Base-by-base conservation (phyloP, 2,113 vertebrate genomes). In the Ailurus styani region DNA sequence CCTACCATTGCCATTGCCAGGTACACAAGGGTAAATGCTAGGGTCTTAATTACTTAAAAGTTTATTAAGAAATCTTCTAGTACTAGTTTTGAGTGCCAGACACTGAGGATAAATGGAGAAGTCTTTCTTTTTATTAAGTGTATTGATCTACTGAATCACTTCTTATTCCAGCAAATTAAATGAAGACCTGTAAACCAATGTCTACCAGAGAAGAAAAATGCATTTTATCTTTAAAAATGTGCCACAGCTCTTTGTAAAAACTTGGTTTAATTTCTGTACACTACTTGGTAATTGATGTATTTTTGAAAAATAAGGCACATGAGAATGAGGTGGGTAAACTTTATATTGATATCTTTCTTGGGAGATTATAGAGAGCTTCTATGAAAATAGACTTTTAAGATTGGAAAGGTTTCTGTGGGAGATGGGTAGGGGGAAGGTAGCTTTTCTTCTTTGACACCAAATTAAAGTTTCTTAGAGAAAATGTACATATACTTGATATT, bases 141-240 rank as follows among this genome's bases (percentile, higher is more conserved):
- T 86, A 87, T 25, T 90, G 6, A 97, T 60, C 90, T 84, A 90
- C 75, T 93, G 55, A 93, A 91, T 97, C 31, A 86, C 37, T 90
- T 72, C 21, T 78, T 90, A n/a, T 72, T 68, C 18, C 25, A 98
- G 98, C 98, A 98, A 98, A 75, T 95, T 73, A 98, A 98, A 97
- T 98, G 96, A 98, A 96, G 94, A 96, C 20, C 57, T 62, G 52
- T 34, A 97, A 86, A 47, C 23, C 50, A 47, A 5, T 25, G 23
- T 90, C 57, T 66, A 85, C 77, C 45, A 78, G 31, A 89, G 27
- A 62, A 96, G 57, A 86, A 95, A 95, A 78, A 62, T 20, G 13
- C 7, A 37, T 79, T 91, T 88, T 54, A 93, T 91, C 75, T 93
- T 95, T 73, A 91, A n/a, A 23, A 55, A 84, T 90, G 62, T 7